These are phyloP conservation scores for Nemapogon koenigi DNA, from an alignment of 2,888 invertebrate genomes.

Conservation along the genomic window DNA sequence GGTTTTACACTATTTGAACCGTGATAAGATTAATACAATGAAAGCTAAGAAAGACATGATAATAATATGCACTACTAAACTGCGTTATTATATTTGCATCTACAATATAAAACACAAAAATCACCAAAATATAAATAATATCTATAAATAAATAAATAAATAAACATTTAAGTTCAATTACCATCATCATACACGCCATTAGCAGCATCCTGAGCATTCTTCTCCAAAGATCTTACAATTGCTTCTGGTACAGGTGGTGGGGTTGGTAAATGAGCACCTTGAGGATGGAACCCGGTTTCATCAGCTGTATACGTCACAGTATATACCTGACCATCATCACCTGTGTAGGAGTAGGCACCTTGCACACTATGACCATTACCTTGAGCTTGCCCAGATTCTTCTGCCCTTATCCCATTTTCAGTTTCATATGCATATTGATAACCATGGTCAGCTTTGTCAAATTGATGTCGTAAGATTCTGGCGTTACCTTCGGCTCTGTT, in stretches of 20 bases:
- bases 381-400: conserved; percentile 43
- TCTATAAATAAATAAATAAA: too few relatives aligned
- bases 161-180: too few relatives aligned
- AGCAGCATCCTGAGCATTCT: conserved; percentile 55
- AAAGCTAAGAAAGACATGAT: too few relatives aligned
- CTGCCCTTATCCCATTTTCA: conserved; percentile 69
- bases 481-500: conserved; percentile 19
- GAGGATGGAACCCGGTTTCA: conserved; percentile 62
- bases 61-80: too few relatives aligned
- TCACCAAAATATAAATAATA: too few relatives aligned
- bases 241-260: conserved; percentile 65
- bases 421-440: conserved; percentile 65
- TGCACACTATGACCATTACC: conserved; percentile 38
- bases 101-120: too few relatives aligned
- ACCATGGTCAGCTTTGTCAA: conserved; percentile 34
- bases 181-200: conserved; percentile 58
- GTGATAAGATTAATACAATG: too few relatives aligned
- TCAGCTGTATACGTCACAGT: conserved; percentile 63
- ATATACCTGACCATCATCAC: conserved; percentile 63
- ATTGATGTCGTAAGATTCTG: conserved; percentile 31
- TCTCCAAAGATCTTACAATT: conserved; percentile 52
- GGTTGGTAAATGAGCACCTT: conserved; percentile 63
- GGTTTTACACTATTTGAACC: too few relatives aligned
- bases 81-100: too few relatives aligned
- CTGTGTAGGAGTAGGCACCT: conserved; percentile 64